Evolutionary conservation across 2,888 invertebrate species (phyloP), one percentile per base, ranked within the genome.

Genomic region (Drosophila pegasa): DNA sequence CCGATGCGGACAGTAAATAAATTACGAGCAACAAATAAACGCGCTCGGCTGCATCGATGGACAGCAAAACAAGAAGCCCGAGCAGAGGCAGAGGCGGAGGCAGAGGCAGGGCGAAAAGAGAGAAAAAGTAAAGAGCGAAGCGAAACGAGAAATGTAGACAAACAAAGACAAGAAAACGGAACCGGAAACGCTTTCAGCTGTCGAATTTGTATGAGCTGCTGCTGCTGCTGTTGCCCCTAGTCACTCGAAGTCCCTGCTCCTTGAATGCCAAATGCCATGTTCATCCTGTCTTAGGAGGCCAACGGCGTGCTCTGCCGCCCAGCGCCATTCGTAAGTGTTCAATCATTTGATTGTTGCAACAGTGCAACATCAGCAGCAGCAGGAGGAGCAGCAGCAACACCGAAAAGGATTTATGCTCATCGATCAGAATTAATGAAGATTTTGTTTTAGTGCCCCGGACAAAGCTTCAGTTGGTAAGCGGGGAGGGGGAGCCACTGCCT

Each of bases 401-500:
- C 76, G 80, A 86, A 88, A 87, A 87, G 90, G 91, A 91, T 91
- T 91, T 91, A 90, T 91, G 91, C 89, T 90, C 92, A 92, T 92
- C 92, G 92, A 92, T 92, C 92, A 92, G 92, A 90, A 92, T 92
- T 92, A 92, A 92, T 92, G 91, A 92, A 91, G 89, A 92, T 89
- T 90, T 89, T 87, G 80, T 86, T 79, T 87, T 71, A 75, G 64
- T 60, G 43, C 25, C 37, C 61, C 22, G 60, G 60, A 66, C 58
- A 75, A 70, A 75, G 74, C 78, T 65, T 57, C 61, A 18, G n/a
- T 16, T 16, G 22, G 25, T n/a, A n/a, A n/a, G n/a, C n/a, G n/a
- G 35, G 10, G 12, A 3, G 33, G 56, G 31, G 20, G 48, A 16
- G 31, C 10, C 20, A 22, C 6, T 25, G 45, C 18, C 6, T 25